Base-by-base conservation (phyloP, 2,888 invertebrate genomes). In the Penaeus monodon region DNA sequence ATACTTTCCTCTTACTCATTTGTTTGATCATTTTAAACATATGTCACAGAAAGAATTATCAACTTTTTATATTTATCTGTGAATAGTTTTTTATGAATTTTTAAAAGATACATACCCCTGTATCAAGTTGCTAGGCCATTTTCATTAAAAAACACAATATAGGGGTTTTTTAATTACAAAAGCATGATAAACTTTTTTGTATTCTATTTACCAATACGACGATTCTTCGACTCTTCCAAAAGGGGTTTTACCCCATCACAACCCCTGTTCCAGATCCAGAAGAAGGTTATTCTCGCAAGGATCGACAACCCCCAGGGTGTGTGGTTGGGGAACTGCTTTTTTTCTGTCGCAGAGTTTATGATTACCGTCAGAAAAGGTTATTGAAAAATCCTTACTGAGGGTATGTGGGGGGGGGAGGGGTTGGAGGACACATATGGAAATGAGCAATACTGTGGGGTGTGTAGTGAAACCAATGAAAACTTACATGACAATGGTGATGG, bases 291-390 rank as follows among this genome's bases (percentile, higher is more conserved):
- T 90, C 83, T 38, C 90, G 90, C 38, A 89, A 84, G 81, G 87
- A 91, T 73, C 91, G 91, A 63, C 91, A 92, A 86, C 95, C 96
- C 94, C 95, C n/a, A n/a, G 93, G 92, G 95, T 93, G n/a, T 93
- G 95, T 93, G 93, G 95, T 95, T n/a, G n/a, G n/a, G 81, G 98
- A 98, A 91, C 95, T 97, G 92, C 96, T 99, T 74, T 96, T 98
- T 92, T 97, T n/a, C n/a, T n/a, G n/a, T 98, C 95, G 98, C 80
- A 96, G 97, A 91, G n/a, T n/a, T 88, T 99, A 98, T 94, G 98
- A n/a, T 93, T 98, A 97, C 93, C 95, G 98, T 91, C 96, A 97
- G 91, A n/a, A n/a, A 97, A 94, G 96, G 91, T 94, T 96, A 89
- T 92, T 93, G 85, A 93, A 93, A 90, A 93, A 93, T 91, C 93